phyloP scores from a whole-genome alignment of 1,140 invertebrate species.

The Aradophagus sp. region DNA sequence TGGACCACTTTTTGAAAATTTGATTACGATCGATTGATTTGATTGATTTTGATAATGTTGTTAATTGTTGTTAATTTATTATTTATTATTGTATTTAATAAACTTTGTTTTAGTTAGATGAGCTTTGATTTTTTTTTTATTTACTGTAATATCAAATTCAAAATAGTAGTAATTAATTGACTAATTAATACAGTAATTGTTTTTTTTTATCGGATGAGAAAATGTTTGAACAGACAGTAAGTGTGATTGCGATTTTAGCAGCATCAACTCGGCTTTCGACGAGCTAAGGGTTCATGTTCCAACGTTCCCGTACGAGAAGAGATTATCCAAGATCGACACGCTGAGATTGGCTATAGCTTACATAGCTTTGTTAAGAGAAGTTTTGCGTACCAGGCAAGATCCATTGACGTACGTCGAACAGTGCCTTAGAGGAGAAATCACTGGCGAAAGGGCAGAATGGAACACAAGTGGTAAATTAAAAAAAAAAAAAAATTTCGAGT shows the following conservation, averaged over 20 bases:
- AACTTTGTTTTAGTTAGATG: no score
- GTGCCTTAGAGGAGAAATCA: slow-evolving; percentile 90
- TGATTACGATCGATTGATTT: no score
- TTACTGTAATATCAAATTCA: no score
- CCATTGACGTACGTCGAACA: slow-evolving; percentile 95
- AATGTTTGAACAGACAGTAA: slow-evolving; percentile 62
- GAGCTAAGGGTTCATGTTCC: slow-evolving; percentile 95
- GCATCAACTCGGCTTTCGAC: slow-evolving; percentile 99
- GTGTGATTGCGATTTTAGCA: slow-evolving; percentile 81
- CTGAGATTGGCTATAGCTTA: slow-evolving; percentile 96
- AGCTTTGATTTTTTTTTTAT: no score
- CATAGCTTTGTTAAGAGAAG: slow-evolving; percentile 93
- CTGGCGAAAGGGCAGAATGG: slow-evolving; percentile 91
- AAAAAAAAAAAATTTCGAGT: no score
- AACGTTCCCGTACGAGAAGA: slow-evolving; percentile 98
- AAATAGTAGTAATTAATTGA: no score
- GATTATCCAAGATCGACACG: slow-evolving; percentile 98
- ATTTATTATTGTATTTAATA: no score
- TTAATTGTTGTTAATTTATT: no score
- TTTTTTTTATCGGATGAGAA: no score
- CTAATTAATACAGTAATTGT: no score
- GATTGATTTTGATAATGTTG: no score
- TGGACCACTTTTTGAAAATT: no score
- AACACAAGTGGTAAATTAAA: slow-evolving; percentile 92
- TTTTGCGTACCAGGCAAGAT: slow-evolving; percentile 92